phyloP scores from a whole-genome alignment of 2,797 vertebrate genomes.

The Hafferia zeledoni region DNA sequence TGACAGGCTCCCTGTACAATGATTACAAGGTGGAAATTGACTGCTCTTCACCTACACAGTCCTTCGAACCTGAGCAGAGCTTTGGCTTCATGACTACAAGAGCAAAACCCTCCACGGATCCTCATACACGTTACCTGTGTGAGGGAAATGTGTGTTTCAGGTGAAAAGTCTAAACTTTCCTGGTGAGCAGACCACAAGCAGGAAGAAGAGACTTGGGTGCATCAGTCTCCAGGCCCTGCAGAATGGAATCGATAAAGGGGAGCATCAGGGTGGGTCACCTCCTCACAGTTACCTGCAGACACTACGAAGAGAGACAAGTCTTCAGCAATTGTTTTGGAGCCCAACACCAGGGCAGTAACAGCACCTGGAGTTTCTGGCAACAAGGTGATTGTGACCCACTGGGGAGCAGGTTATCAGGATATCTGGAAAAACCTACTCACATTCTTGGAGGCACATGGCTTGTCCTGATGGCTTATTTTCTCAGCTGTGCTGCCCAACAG shows the following conservation, averaged over 20 bases:
- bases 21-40: not conserved
- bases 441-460: accelerated
- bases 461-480: not conserved
- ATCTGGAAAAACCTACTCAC: not conserved
- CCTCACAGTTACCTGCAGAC: not conserved
- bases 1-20: accelerated
- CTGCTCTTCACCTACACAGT: not conserved
- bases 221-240: not conserved
- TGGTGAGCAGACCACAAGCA: not conserved
- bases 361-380: not conserved
- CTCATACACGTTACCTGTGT: not conserved
- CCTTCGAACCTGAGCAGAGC: not conserved
- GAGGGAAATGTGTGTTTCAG: not conserved
- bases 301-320: not conserved
- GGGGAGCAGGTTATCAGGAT: not conserved
- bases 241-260: not conserved
- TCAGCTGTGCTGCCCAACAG: not conserved
- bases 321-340: not conserved
- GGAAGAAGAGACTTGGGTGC: not conserved
- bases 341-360: not conserved
- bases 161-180: not conserved
- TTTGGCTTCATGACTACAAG: not conserved
- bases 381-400: not conserved
- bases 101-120: not conserved
- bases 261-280: not conserved